phyloP scores from a whole-genome alignment of 2,888 invertebrate genomes.

The Seira musarum region DNA sequence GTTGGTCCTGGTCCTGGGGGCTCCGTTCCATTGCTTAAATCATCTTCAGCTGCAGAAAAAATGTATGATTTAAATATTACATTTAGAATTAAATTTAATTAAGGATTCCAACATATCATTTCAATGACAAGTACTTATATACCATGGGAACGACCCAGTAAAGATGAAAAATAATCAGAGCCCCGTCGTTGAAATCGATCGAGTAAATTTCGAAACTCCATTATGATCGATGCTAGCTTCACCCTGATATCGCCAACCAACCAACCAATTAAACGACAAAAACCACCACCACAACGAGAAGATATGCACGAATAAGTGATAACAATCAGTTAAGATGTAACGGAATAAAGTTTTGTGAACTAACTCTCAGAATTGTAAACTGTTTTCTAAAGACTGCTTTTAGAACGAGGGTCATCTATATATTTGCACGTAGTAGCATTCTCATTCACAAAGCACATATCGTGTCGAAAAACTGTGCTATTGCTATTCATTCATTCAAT shows the following conservation, averaged over 20 bases:
- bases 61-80: too few relatives aligned
- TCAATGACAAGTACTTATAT: background rate
- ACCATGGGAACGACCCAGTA: slow-evolving; percentile 63
- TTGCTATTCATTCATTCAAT: too few relatives aligned
- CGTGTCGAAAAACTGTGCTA: too few relatives aligned
- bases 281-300: slow-evolving; percentile 16
- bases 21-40: slow-evolving; percentile 50
- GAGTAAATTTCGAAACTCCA: slow-evolving; percentile 66
- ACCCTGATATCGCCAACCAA: slow-evolving; percentile 32
- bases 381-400: background rate
- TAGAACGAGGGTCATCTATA: background rate
- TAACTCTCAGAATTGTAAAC: background rate
- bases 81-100: background rate
- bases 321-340: background rate
- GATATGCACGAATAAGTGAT: background rate
- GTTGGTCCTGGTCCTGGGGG: slow-evolving; percentile 31
- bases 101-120: background rate
- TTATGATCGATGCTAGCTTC: slow-evolving; percentile 42
- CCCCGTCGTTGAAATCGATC: slow-evolving; percentile 66
- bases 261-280: background rate
- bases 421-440: background rate
- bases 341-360: background rate
- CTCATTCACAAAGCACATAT: background rate
- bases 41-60: slow-evolving; percentile 53
- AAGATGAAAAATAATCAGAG: slow-evolving; percentile 65